Base-by-base conservation (phyloP, 2,797 vertebrate species). In the Rhincodon typus region DNA sequence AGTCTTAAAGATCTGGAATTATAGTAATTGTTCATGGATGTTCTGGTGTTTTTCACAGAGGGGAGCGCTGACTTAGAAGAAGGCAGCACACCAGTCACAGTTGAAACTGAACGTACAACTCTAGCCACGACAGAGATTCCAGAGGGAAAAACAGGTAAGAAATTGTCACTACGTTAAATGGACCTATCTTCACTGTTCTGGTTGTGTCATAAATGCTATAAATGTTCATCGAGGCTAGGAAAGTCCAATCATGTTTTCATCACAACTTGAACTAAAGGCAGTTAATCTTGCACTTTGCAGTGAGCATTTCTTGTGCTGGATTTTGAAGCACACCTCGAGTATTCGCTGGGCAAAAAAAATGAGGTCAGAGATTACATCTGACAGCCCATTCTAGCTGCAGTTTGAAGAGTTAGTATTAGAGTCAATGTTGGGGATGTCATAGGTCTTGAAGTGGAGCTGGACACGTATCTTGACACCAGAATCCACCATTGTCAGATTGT, bases 51-150 rank as follows among this genome's bases (percentile, higher is more conserved):
- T 74, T 77, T 57, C 15, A 23, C 70, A 95, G 94, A 74, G 42
- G 94, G 94, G 17, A 95, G 94, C 10, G 70, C 69, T 19, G 94
- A 95, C 6, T 30, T 53, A 0, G 94, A 95, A 53, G 94, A 94
- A 27, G 69, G 94, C 46, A 95, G 94, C 90, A 69, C 90, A 25
- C 15, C n/a, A 8, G n/a, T 21, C 19, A 23, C 7, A 21, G 0
- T 17, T n/a, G 4, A 34, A n/a, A 15, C 8, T 53, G 57, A 34
- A n/a, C 13, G 0, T 46, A 21, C 15, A 15, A 13, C 42, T 69
- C 8, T n/a, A 94, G 5, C 67, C 30, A 1, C 15, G 15, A 42
- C 69, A 34, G 42, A 1, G 23, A 34, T 13, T 30, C 8, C 66
- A 13, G 21, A 30, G 42, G 1, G 53, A 23, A 50, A 94, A 95